Percentiles rank a stretch among this genome's conserved stretches.
phyloP scores from a whole-genome alignment of 92 coral and sea anemone species.

The Palythoa caribaeorum region DNA sequence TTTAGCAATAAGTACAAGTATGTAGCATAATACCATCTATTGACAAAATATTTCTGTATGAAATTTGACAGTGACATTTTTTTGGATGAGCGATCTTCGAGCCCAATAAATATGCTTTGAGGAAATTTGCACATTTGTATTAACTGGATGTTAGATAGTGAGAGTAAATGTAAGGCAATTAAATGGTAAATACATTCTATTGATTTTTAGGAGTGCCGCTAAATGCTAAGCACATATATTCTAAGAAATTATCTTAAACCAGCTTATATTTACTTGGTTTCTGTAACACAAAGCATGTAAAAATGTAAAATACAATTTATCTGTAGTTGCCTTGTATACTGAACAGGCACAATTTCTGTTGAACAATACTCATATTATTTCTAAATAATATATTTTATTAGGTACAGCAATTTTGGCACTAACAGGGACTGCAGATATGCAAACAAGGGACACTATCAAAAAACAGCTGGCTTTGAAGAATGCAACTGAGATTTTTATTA shows the following conservation, averaged over 20 bases:
- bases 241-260: neutral
- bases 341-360: neutral
- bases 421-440: slow-evolving; percentile 29
- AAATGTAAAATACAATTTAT: no score
- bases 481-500: slow-evolving; percentile 35
- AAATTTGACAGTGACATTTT: neutral
- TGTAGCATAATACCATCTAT: no score
- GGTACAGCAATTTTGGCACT: slow-evolving; percentile 43
- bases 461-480: slow-evolving; percentile 32
- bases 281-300: neutral
- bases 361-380: neutral
- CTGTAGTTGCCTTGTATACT: neutral
- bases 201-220: neutral
- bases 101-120: neutral
- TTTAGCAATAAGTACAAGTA: no score
- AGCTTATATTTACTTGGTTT: neutral
- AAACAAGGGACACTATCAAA: slow-evolving; percentile 7
- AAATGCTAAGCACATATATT: neutral
- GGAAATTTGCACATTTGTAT: neutral
- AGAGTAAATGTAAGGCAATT: neutral
- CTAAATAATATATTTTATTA: neutral
- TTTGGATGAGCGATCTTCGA: neutral
- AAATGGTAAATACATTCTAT: neutral
- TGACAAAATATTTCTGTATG: neutral
- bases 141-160: neutral